Evolutionary conservation across 2,888 invertebrate species (phyloP), one percentile per base, ranked within the genome.

Genomic region (Timema podura): DNA sequence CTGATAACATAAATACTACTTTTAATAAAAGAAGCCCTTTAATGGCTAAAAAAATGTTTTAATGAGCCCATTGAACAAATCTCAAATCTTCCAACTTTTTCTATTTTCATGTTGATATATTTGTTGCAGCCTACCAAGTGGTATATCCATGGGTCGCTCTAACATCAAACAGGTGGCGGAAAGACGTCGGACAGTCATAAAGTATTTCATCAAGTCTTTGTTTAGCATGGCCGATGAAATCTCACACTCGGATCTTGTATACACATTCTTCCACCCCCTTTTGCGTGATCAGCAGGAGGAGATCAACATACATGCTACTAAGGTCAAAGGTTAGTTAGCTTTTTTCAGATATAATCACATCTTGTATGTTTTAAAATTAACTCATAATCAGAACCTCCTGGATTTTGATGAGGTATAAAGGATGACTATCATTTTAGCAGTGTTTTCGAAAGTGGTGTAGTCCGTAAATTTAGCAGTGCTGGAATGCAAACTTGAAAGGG

Each of bases 201-300:
- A 93, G 78, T 87, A 89, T 71, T 98, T 98, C 82, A 86, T 99
- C 6, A 86, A 89, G 64, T 91, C 93, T 0, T 84, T 99, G 69
- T 95, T 96, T 82, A 85, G 86, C 77, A 89, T 96, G 78, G 92
- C 95, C 0, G 91, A 94, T 75, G 98, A 98, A 84, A 95, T 99
- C 76, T 91, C 95, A 0, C 97, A 98, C 83, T 93, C 92, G 8
- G 96, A 97, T 81, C 85, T 99, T 69, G 96, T 99, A 0, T 98
- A 98, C 81, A 99, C 98, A 0, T 99, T 99, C 85, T 98, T 98
- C 85, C 99, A 99, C 83, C 96, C 98, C 3, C 82, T 98, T 73
- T 83, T 97, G 73, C 84, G 98, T 74, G 98, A 98, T 82, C 96
- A 97, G 82, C 94, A 96, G 80, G 93, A 93, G 78, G 90, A 91